Percentiles rank a stretch among this genome's conserved stretches.
Evolutionary conservation across 2,797 vertebrate species (phyloP).

Genomic region (Falco biarmicus): DNA sequence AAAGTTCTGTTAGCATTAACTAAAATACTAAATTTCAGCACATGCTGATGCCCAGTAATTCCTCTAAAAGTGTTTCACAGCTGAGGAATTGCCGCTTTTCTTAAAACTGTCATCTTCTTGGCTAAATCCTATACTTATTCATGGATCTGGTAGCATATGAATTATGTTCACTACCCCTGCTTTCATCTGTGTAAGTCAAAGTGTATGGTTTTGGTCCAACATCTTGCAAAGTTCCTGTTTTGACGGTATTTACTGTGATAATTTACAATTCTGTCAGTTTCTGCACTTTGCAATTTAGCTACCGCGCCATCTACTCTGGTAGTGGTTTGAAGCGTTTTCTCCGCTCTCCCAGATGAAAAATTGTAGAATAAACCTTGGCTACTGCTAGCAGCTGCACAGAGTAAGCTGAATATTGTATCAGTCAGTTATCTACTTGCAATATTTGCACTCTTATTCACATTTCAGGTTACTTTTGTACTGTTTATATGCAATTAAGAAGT

Average conservation of each 20-base stretch:
- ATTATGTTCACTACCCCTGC: background rate
- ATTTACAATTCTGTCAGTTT: conserved; percentile 60
- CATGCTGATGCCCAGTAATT: background rate
- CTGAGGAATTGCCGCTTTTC: background rate
- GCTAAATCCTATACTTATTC: conserved; percentile 1
- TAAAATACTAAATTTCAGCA: conserved; percentile 25
- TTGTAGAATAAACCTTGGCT: conserved; percentile 38
- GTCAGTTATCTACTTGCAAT: background rate
- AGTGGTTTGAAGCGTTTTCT: conserved; percentile 19
- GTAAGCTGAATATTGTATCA: background rate
- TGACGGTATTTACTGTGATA: conserved; percentile 51
- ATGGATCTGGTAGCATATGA: background rate
- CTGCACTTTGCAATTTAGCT: conserved; percentile 57
- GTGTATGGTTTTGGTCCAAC: conserved; percentile 11
- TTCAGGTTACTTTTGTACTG: background rate
- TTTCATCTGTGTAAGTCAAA: conserved; percentile 53
- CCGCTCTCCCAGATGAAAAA: conserved; percentile 52
- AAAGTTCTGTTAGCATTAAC: background rate
- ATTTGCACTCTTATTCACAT: background rate
- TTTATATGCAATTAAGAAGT: background rate
- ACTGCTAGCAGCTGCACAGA: background rate
- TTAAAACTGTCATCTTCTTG: background rate
- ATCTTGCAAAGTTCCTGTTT: conserved; percentile 19
- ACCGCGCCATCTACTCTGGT: conserved; percentile 13
- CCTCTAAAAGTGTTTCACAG: background rate